phyloP scores from a whole-genome alignment of 2,113 vertebrate genomes.

The Capra hircus region DNA sequence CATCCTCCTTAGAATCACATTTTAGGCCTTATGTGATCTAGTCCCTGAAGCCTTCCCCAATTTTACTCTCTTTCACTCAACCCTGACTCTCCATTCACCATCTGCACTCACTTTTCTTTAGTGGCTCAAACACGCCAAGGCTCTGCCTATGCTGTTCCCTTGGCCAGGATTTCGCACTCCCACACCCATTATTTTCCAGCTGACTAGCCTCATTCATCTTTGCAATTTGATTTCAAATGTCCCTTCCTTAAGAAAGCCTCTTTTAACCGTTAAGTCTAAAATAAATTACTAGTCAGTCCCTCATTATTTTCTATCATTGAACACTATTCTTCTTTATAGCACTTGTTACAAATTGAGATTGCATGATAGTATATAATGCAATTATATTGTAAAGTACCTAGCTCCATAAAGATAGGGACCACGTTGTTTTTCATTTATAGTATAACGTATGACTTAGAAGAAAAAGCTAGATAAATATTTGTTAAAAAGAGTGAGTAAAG shows the following conservation, averaged over 20 bases:
- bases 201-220: neutral
- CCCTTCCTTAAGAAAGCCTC: neutral
- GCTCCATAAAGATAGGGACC: neutral
- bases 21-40: neutral
- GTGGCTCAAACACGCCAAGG: neutral
- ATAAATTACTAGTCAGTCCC: neutral
- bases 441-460: neutral
- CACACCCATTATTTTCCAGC: neutral
- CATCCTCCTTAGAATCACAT: neutral
- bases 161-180: neutral
- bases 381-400: neutral
- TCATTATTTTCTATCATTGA: neutral
- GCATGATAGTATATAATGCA: neutral
- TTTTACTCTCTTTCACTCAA: neutral
- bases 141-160: neutral
- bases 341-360: neutral
- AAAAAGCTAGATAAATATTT: neutral
- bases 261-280: neutral
- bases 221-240: neutral
- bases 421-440: neutral
- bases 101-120: neutral
- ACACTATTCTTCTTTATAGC: neutral
- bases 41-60: neutral
- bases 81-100: neutral
- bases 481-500: neutral